Conservation (phyloP, 2,888 invertebrate species). For the Cataglyphis altisquamis region DNA sequence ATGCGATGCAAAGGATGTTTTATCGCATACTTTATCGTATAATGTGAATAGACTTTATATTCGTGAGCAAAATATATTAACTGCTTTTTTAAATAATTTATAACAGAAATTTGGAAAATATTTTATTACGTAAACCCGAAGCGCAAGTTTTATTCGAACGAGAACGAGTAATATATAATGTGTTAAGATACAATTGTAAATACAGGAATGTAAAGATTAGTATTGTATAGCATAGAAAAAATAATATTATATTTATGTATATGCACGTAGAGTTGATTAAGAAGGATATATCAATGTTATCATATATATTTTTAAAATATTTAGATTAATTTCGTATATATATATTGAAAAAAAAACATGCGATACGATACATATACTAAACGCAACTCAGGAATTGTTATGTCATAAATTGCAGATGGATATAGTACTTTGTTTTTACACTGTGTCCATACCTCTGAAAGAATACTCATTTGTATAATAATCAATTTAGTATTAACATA, state of each 20-base stretch:
- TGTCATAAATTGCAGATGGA: constrained; percentile 12
- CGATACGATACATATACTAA: constrained; percentile 39
- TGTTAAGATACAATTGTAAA: constrained; percentile 80
- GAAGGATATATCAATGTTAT: constrained; percentile 61
- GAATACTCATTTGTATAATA: constrained; percentile 71
- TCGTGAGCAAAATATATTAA: not conserved
- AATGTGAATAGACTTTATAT: not conserved
- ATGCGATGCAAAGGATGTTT: not conserved
- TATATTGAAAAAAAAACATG: constrained; percentile 2
- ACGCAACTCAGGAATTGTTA: constrained; percentile 46
- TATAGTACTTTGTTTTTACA: constrained; percentile 1
- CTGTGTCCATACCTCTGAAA: constrained; percentile 22
- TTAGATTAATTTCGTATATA: constrained; percentile 48
- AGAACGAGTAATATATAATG: constrained; percentile 10
- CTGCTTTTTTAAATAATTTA: constrained; percentile 47
- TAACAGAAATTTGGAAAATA: constrained; percentile 44
- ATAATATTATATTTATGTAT: constrained; percentile 69
- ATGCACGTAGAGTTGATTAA: constrained; percentile 70
- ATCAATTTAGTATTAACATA: constrained; percentile 47
- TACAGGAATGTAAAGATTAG: constrained; percentile 69
- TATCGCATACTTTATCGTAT: not conserved
- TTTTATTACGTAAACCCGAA: constrained; percentile 56
- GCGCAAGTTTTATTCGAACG: constrained; percentile 60
- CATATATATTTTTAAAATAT: constrained; percentile 67
- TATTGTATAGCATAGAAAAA: constrained; percentile 61